Percentiles rank a stretch among this genome's conserved stretches.
phyloP scores from a whole-genome alignment of 2,797 vertebrate species.

The Momotus momota region DNA sequence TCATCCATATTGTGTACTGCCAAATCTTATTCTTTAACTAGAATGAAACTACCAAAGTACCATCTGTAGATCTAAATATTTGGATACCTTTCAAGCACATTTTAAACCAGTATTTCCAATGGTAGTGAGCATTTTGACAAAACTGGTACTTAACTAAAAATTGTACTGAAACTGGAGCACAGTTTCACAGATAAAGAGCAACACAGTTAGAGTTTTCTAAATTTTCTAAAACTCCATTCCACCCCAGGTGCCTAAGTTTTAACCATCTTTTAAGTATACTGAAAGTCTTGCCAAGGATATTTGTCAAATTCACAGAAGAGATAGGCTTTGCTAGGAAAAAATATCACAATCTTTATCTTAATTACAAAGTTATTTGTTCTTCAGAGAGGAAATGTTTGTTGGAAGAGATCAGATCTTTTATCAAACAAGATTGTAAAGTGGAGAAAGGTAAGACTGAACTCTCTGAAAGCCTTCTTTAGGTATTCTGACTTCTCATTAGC shows the following conservation, averaged over 20 bases:
- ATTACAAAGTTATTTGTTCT: neutral
- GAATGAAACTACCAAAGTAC: neutral
- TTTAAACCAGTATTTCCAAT: neutral
- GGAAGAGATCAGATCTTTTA: neutral
- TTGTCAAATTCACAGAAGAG: neutral
- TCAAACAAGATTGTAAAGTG: neutral
- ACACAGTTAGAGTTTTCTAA: neutral
- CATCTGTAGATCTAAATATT: slow-evolving; percentile 56
- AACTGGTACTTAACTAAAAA: neutral
- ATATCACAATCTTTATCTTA: neutral
- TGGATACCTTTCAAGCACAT: slow-evolving; percentile 4
- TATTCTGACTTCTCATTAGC: neutral
- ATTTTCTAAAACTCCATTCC: neutral
- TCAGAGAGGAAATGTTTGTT: neutral
- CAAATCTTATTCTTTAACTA: slow-evolving; percentile 13
- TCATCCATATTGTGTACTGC: neutral
- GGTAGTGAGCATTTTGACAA: neutral
- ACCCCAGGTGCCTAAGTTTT: neutral
- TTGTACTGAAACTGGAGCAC: neutral
- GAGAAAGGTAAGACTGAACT: neutral
- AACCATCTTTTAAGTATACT: neutral
- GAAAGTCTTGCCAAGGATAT: neutral
- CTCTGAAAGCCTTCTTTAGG: neutral
- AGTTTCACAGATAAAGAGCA: neutral
- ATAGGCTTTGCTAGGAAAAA: neutral